Evolutionary conservation across 1,140 invertebrate species (phyloP).

Genomic region (Caenorhabditis brenneri): DNA sequence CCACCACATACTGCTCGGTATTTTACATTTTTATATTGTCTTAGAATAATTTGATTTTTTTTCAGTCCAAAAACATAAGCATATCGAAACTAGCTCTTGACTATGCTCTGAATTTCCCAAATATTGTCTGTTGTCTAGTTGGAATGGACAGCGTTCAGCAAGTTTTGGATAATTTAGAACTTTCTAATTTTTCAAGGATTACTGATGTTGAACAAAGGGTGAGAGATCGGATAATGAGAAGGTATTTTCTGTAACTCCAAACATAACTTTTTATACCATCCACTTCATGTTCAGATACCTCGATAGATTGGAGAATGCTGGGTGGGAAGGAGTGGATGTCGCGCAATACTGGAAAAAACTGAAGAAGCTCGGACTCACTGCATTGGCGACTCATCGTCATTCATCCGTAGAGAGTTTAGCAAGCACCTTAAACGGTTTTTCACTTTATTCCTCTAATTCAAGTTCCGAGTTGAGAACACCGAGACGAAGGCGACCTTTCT

Average conservation of each 20-base stretch:
- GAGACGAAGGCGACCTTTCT: background rate
- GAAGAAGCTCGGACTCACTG: slow-evolving; percentile 55
- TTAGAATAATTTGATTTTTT: background rate
- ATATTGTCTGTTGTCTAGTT: slow-evolving; percentile 77
- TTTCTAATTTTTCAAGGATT: slow-evolving; percentile 32
- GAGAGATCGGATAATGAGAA: slow-evolving; percentile 56
- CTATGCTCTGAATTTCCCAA: slow-evolving; percentile 74
- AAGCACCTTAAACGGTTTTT: slow-evolving; percentile 53
- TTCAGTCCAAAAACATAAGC: slow-evolving; percentile 76
- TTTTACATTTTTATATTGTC: slow-evolving; percentile 5
- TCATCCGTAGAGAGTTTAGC: slow-evolving; percentile 54
- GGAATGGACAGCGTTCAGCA: slow-evolving; percentile 77
- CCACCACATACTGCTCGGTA: slow-evolving; percentile 72
- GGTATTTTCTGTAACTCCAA: slow-evolving; percentile 34
- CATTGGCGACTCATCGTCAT: slow-evolving; percentile 55
- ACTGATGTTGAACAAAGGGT: slow-evolving; percentile 76
- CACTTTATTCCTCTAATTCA: slow-evolving; percentile 45
- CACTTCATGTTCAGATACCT: slow-evolving; percentile 51
- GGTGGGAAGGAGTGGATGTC: slow-evolving; percentile 58
- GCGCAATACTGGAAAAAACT: slow-evolving; percentile 57
- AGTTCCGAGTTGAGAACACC: slow-evolving; percentile 44
- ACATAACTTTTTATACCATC: background rate
- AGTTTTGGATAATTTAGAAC: slow-evolving; percentile 75
- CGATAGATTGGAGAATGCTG: slow-evolving; percentile 58
- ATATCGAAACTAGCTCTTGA: slow-evolving; percentile 79